phyloP scores from a whole-genome alignment of 2,888 invertebrate species.

The Lagria hirta region DNA sequence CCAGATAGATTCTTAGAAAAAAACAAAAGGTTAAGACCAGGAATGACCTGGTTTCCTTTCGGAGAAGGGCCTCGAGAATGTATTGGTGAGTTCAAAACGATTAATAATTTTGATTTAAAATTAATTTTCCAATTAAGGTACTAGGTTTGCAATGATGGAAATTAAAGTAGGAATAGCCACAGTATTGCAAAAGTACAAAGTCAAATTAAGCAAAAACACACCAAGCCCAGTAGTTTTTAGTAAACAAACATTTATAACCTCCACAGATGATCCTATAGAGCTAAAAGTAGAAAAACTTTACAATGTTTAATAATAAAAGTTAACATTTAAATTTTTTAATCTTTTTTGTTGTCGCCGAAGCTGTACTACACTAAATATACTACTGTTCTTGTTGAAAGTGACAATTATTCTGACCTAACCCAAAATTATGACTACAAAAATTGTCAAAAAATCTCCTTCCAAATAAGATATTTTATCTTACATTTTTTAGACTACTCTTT shows the following conservation, averaged over 20 bases:
- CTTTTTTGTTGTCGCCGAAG: too few species aligned
- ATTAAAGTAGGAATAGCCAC: not conserved
- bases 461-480: too few species aligned
- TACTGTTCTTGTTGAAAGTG: too few species aligned
- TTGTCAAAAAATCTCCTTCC: too few species aligned
- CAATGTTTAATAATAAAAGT: too few species aligned
- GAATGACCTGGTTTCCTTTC: constrained; percentile 4
- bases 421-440: too few species aligned
- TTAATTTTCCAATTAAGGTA: not conserved
- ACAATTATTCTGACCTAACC: too few species aligned
- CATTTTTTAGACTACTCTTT: too few species aligned
- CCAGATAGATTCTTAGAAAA: constrained; percentile 30
- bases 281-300: too few species aligned
- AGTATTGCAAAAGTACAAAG: constrained; percentile 15
- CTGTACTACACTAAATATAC: too few species aligned
- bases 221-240: constrained; percentile 21
- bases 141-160: not conserved
- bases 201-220: constrained; percentile 25
- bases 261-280: too few species aligned
- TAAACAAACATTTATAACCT: not conserved
- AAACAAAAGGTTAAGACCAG: not conserved
- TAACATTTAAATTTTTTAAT: too few species aligned
- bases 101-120: not conserved
- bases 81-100: not conserved
- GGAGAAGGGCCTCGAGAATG: constrained; percentile 7